These are phyloP conservation scores for Sphenodon punctatus DNA, from an alignment of 2,797 vertebrate genomes.

Conservation along the genomic window DNA sequence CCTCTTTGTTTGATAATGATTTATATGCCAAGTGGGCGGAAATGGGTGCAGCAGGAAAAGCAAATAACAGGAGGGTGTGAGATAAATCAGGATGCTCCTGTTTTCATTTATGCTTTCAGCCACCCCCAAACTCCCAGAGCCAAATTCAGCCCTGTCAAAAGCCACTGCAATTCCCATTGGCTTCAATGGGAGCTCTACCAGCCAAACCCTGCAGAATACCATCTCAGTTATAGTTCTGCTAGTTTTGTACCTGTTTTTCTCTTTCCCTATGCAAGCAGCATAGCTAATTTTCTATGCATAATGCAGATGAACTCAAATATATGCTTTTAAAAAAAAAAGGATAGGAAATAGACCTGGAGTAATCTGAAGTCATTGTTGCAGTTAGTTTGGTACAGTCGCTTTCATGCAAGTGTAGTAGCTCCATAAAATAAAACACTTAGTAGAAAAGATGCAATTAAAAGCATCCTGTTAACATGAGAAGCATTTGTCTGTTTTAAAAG, in stretches of 20 bases:
- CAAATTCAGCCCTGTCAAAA: neutral
- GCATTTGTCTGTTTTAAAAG: fast-evolving
- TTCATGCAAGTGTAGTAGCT: neutral
- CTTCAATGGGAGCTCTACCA: constrained; percentile 9
- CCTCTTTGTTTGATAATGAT: constrained; percentile 53
- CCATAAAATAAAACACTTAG: neutral
- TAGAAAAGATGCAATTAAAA: neutral
- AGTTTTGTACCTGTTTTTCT: no score
- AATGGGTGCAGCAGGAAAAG: constrained; percentile 65
- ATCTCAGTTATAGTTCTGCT: no score
- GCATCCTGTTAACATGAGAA: neutral
- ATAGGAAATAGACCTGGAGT: neutral
- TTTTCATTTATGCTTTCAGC: constrained; percentile 15
- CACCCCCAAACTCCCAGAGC: neutral
- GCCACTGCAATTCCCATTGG: neutral
- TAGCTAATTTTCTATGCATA: neutral
- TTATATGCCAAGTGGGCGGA: constrained; percentile 34
- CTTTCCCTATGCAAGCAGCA: neutral
- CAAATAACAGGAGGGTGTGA: constrained; percentile 40
- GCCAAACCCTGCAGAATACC: no score
- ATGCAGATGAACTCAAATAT: neutral
- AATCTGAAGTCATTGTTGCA: neutral
- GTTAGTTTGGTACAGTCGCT: neutral
- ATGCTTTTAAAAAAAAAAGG: neutral
- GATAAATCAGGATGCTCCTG: constrained; percentile 22